Evolutionary conservation across 2,888 invertebrate species (phyloP), one percentile per base, ranked within the genome.

Genomic region (Nomada fucata): DNA sequence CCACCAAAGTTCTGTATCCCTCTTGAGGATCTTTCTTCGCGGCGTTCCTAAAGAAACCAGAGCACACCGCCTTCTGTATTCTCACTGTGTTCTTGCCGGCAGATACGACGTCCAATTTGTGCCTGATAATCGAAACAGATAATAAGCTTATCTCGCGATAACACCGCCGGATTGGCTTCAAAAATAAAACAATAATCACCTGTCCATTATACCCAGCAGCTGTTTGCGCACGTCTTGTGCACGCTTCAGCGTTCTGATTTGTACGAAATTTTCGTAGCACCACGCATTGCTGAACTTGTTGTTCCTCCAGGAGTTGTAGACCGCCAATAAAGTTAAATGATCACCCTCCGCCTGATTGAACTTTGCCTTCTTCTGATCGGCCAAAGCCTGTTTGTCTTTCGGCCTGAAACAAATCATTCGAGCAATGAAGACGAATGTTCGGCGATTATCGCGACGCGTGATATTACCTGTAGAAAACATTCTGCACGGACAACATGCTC

Each of bases 191-290:
- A 20, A 47, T n/a, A 61, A 92, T 89, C 91, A 96, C 96, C 97
- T 96, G 94, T 99, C 99, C 99, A 99, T 99, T 82, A 99, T 99
- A 0, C 99, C 99, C 42, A 99, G 94, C 91, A 99, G 94, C 93
- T 99, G 99, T 94, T 99, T 99, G 59, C 99, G 95, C 0, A 99
- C 99, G 94, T 99, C 99, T 94, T 99, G 99, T 0, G 99, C 98
- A 26, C 99, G 95, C 93, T 99, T 99, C 79, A 99, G 94, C 0
- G 99, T 99, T 29, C 99, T 94, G 50, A 99, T 98, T 94, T 99
- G 99, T 4, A 99, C 98, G 93, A 99, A 99, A 95, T 99, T 99
- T 93, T 99, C 99, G 92, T 99, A 99, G 94, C 99, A 99, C 99
- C 99, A 99, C 0, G 99, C 98, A 93, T 98, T 98, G 0, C 98